Conservation (phyloP, 2,797 vertebrate genomes). For the Acipenser ruthenus region DNA sequence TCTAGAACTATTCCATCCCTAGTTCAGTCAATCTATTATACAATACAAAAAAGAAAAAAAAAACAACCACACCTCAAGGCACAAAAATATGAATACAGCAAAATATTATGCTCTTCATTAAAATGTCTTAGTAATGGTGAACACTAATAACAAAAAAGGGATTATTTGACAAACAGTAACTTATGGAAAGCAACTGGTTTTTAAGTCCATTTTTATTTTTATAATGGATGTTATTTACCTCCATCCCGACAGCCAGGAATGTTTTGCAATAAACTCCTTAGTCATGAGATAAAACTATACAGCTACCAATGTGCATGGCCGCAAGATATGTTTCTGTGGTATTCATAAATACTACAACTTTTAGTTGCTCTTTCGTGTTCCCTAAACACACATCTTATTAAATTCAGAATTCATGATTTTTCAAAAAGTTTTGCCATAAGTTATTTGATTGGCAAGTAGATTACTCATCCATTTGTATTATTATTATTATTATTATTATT, state of each 20-base stretch:
- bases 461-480: no score
- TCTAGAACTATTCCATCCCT: constrained; percentile 28
- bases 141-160: neutral
- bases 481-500: no score
- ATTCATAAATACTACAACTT: neutral
- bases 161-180: neutral
- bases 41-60: constrained; percentile 20
- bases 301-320: neutral
- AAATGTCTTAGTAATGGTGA: constrained; percentile 3
- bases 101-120: constrained; percentile 37
- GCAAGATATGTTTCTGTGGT: neutral
- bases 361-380: neutral
- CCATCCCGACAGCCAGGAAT: no score
- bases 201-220: neutral
- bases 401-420: neutral
- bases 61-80: constrained; percentile 43
- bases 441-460: no score
- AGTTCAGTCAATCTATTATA: constrained; percentile 31
- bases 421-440: neutral
- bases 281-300: neutral
- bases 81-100: constrained; percentile 61
- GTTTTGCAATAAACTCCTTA: neutral
- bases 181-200: neutral
- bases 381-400: neutral
- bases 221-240: neutral